Conservation (phyloP, 2,888 invertebrate genomes). For the Nemapogon koenigi region DNA sequence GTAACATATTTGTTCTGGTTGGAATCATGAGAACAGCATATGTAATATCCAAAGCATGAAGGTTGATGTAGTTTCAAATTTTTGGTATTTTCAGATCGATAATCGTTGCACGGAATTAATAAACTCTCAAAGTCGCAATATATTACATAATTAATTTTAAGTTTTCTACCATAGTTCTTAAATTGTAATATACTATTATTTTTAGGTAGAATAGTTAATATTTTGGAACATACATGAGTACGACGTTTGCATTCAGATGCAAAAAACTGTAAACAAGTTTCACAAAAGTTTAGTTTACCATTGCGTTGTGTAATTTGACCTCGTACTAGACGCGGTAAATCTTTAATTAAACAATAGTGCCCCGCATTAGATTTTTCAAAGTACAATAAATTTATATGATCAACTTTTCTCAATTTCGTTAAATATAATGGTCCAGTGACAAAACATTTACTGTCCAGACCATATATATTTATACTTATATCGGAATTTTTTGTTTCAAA, state of each 20-base stretch:
- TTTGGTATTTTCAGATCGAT: slow-evolving; percentile 2
- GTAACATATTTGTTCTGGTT: slow-evolving; percentile 1
- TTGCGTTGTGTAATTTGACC: neutral
- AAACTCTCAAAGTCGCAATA: slow-evolving; percentile 5
- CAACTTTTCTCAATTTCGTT: neutral
- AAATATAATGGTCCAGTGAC: neutral
- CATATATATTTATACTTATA: slow-evolving; percentile 7
- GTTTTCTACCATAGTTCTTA: too few species aligned
- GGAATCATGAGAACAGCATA: slow-evolving; percentile 2
- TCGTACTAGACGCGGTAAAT: slow-evolving; percentile 1
- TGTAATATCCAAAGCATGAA: neutral
- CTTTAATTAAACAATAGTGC: slow-evolving; percentile 6
- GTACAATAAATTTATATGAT: slow-evolving; percentile 1
- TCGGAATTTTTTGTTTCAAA: slow-evolving; percentile 5
- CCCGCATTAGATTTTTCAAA: slow-evolving; percentile 1
- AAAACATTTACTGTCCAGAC: neutral
- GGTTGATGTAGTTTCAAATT: neutral
- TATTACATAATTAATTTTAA: too few species aligned
- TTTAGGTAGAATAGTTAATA: slow-evolving; percentile 3
- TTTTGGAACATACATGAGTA: slow-evolving; percentile 2
- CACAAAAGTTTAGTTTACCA: neutral
- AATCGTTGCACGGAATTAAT: neutral
- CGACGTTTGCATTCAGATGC: neutral
- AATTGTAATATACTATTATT: too few species aligned
- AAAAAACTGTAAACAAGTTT: neutral